Evolutionary conservation across 1,140 invertebrate genomes (phyloP).

Genomic region (Papilio machaon): DNA sequence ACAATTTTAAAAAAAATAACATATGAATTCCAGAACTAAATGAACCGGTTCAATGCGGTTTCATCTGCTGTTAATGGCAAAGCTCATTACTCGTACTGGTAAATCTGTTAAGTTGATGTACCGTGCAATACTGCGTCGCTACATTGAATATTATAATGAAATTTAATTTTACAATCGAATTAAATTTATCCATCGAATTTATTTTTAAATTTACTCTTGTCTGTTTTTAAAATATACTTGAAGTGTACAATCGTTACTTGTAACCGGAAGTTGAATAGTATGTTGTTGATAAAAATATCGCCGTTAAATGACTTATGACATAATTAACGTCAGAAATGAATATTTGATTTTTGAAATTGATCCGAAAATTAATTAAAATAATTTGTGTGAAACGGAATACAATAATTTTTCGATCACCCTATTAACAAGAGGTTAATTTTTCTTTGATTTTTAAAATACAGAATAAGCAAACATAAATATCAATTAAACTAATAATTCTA

Average conservation of each 20-base stretch:
- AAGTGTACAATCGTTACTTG: no score
- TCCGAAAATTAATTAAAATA: neutral
- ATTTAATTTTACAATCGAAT: neutral
- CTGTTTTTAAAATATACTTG: neutral
- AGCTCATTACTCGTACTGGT: slow-evolving; percentile 1
- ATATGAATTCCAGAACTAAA: slow-evolving; percentile 8
- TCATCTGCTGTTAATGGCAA: slow-evolving; percentile 3
- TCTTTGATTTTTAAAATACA: no score
- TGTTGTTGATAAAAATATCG: neutral
- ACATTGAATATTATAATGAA: neutral
- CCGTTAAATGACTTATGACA: no score
- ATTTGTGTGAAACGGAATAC: neutral
- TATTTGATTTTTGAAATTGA: neutral
- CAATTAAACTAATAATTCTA: no score
- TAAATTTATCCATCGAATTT: neutral
- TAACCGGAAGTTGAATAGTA: no score
- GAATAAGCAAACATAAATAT: no score
- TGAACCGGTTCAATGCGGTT: neutral
- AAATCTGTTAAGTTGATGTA: slow-evolving; percentile 11
- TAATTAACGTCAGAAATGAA: no score
- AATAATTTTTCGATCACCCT: neutral
- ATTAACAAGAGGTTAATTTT: no score
- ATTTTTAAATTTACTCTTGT: neutral
- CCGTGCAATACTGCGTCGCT: neutral
- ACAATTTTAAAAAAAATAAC: neutral